Base-by-base conservation (phyloP, 2,888 invertebrate species). In the Agrypnus murinus region DNA sequence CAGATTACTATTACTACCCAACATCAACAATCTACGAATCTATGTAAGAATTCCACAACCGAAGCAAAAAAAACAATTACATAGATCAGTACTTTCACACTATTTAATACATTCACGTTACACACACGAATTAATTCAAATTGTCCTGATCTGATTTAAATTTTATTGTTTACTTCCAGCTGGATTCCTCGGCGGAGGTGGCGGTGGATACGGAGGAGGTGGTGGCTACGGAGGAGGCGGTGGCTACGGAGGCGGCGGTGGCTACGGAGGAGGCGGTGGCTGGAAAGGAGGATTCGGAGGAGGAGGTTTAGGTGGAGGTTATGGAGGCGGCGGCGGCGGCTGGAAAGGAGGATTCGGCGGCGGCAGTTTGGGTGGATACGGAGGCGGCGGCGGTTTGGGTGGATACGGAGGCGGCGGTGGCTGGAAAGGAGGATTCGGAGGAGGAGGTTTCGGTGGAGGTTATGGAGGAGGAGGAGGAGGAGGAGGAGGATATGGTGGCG, bases 111-210 rank as follows among this genome's bases (percentile, higher is more conserved):
- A n/a, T n/a, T n/a, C n/a, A n/a, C n/a, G n/a, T 25, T 25, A 25
- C 25, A 48, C 25, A n/a, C 31, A 25, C 9, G 2, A 19, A 46
- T 25, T 25, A 46, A 14, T 46, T 14, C 9, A 46, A 14, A 14
- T 45, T 17, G 45, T 45, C 3, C 36, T 36, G 36, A 36, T 8
- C 7, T 36, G 7, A 8, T 36, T 36, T 10, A 8, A 36, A 53
- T 53, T 25, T n/a, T 9, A 53, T 9, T 31, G 14, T 17, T 58
- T 58, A n/a, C n/a, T 63, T 63, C 8, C 62, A 63, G 62, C 48
- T 17, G 62, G 62, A 6, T 63, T 12, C 14, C 62, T 63, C 0
- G 65, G 65, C 15, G 66, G 66, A n/a, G 66, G 66, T 5, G 55
- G 59, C 19, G 58, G 58, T 1, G 65, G 65, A n/a, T n/a, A n/a